Evolutionary conservation across 2,113 vertebrate genomes (phyloP), one percentile per base, ranked within the genome.

Genomic region (Semicossyphus pulcher): DNA sequence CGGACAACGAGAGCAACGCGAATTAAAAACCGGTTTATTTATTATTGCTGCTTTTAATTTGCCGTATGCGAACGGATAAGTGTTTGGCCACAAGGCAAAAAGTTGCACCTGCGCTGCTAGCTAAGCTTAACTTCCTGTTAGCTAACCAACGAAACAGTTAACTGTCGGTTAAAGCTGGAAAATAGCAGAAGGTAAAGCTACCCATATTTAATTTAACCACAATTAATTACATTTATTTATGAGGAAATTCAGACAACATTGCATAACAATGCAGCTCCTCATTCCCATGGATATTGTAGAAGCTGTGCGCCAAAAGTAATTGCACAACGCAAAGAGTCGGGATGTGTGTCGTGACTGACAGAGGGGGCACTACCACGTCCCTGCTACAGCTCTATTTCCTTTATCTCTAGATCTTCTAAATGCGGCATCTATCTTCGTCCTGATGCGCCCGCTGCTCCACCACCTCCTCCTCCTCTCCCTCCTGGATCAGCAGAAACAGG

Each of bases 401-500:
- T 41, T 32, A 54, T 66, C 71, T 71, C 49, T 59, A 25, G 21
- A 64, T 80, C 65, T 31, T 44, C 66, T 36, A 54, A 81, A 74
- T 64, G 79, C 81, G 36, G 78, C 78, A 63, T 39, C 58, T 49
- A 18, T 83, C 81, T 86, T 73, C 62, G 65, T 64, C 72, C 36
- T 70, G 74, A 76, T 77, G 78, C 82, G 32, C 78, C 66, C 65
- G 42, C 79, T 79, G 72, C 36, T 63, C 39, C 58, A 72, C 74
- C 26, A 44, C 74, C 36, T 53, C 36, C 23, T 60, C 62, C n/a
- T 36, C 60, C 18, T 57, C 66, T 60, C 25, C 54, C 71, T 61
- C 51, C 59, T 52, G 72, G 75, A 81, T 36, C 74, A 44, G 45
- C 73, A 76, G 54, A 66, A 53, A 72, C 86, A 85, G 90, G 88